Evolutionary conservation across 2,113 vertebrate genomes (phyloP).

Genomic region (Oostethus manadensis): DNA sequence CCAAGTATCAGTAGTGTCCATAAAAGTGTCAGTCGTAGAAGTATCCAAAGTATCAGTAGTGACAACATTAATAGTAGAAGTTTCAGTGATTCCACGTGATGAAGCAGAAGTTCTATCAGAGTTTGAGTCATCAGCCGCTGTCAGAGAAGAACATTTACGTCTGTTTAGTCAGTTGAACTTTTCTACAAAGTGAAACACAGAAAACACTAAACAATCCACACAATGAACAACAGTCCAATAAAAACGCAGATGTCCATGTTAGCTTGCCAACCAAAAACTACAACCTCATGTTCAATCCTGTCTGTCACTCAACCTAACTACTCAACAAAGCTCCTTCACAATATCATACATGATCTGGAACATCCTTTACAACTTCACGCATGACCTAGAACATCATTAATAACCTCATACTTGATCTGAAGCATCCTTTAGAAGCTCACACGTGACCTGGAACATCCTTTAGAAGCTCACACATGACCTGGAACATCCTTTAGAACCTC

Average conservation of each 20-base stretch:
- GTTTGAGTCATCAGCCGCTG: conserved; percentile 43
- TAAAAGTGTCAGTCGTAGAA: neutral
- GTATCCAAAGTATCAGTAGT: neutral
- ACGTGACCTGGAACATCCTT: too few species aligned
- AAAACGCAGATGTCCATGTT: too few species aligned
- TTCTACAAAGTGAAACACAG: conserved; percentile 19
- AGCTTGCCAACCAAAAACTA: too few species aligned
- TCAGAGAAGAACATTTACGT: conserved; percentile 58
- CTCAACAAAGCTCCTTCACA: neutral
- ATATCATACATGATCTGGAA: too few species aligned
- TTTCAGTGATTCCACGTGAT: conserved; percentile 47
- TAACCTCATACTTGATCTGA: too few species aligned
- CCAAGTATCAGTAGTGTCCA: neutral
- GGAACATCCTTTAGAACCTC: neutral
- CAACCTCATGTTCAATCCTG: too few species aligned
- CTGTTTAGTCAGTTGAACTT: conserved; percentile 36
- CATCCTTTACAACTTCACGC: too few species aligned
- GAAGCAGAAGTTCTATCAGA: conserved; percentile 45
- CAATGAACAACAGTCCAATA: neutral
- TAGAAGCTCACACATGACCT: too few species aligned
- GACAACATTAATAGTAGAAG: neutral
- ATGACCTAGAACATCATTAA: too few species aligned
- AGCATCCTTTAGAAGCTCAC: too few species aligned
- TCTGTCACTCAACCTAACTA: neutral
- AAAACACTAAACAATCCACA: neutral